Evolutionary conservation across 2,113 vertebrate species (phyloP), one percentile per base, ranked within the genome.

Genomic region (Cervus canadensis): DNA sequence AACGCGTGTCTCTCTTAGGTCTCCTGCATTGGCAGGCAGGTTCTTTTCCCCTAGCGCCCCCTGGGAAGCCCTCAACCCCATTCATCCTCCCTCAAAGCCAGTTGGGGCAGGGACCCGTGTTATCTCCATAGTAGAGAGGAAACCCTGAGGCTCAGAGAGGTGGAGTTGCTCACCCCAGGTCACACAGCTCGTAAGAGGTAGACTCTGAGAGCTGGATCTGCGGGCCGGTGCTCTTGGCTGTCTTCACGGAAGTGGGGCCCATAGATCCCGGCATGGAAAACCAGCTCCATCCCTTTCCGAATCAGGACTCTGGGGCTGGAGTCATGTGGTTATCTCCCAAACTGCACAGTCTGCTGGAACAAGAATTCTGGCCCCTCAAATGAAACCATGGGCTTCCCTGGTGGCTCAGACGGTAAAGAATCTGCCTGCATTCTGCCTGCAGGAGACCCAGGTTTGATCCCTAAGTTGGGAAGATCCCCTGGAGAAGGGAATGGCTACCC

Each of bases 1-100:
- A 76, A 43, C 2, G 6, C 23, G 3, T 0, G 0, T 26, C 23
- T 76, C 71, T 26, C 36, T 26, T 25, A 13, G 1, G 23, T 43
- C 71, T 43, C 71, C 40, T 15, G 71, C 71, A 3, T 43, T 4
- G 23, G 40, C 71, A 43, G 40, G 23, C 71, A 7, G 71, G 36
- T 13, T 43, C 71, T 76, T 76, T 43, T 6, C 36, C 71, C 36
- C 36, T 43, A 14, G 71, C 3, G 3, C 12, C 36, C n/a, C 21
- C 36, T 36, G 11, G 36, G 23, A 43, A 76, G 36, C 71, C 40
- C 40, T 43, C 71, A 43, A 43, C 12, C 40, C 71, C 71, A 15
- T 26, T 43, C 30, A 12, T 17, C 15, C 13, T 57, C 45, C 28
- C 36, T 36, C 26, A 45, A 6, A 57, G 40, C 62, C 50, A 23